A percentile compares a stretch with the other conserved stretches of the same genome.
Evolutionary conservation across 2,797 vertebrate genomes (phyloP).

Genomic region (Schizothorax lantsangensis): DNA sequence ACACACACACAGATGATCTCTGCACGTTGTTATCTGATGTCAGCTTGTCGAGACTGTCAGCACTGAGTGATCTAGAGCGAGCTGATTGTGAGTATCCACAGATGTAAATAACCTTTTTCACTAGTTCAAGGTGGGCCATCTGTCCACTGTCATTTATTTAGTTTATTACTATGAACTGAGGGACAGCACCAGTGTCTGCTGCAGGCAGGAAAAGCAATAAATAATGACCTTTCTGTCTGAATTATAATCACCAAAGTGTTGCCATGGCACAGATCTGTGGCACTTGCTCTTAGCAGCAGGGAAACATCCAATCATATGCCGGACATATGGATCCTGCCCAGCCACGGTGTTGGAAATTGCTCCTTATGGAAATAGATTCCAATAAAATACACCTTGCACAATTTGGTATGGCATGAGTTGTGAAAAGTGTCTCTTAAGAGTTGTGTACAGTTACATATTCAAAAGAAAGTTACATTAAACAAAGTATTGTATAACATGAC

Average conservation of each 20-base stretch:
- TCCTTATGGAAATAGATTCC: conserved; percentile 31
- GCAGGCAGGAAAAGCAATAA: conserved; percentile 63
- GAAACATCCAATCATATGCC: conserved; percentile 55
- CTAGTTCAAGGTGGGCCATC: conserved; percentile 76
- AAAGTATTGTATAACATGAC: not conserved
- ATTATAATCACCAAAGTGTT: conserved; percentile 67
- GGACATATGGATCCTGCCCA: conserved; percentile 63
- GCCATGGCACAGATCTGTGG: conserved; percentile 55
- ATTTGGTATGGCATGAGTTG: not conserved
- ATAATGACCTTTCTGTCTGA: conserved; percentile 68
- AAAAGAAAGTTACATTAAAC: not conserved
- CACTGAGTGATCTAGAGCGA: conserved; percentile 69
- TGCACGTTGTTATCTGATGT: conserved; percentile 61
- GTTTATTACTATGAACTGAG: conserved; percentile 73
- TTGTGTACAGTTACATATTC: not conserved
- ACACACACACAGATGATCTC: conserved; percentile 24
- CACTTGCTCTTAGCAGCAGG: conserved; percentile 58
- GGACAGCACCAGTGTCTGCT: conserved; percentile 53
- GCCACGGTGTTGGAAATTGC: conserved; percentile 37
- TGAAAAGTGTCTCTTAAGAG: not conserved
- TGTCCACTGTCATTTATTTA: conserved; percentile 75
- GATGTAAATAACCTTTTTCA: conserved; percentile 78
- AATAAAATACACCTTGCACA: conserved; percentile 3
- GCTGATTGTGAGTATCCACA: conserved; percentile 63
- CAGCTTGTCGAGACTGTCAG: conserved; percentile 64